Evolutionary conservation across 2,888 invertebrate species (phyloP), one percentile per base, ranked within the genome.

Genomic region (Lithodes maja): DNA sequence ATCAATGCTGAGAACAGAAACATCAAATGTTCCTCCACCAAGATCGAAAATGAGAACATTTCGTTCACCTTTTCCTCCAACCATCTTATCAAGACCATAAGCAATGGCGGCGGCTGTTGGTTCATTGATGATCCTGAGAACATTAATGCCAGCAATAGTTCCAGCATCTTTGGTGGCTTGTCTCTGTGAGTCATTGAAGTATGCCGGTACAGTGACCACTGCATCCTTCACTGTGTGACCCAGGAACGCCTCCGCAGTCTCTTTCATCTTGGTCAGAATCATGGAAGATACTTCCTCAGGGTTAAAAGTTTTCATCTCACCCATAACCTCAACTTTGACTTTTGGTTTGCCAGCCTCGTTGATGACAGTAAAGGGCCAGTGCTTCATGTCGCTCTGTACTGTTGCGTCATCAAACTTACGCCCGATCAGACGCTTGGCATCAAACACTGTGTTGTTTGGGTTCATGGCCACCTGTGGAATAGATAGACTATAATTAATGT

Each of bases 141-240:
- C 97, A 94, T 98, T 98, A 53, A 98, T 93, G 0, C 97, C 98
- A 52, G 98, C 96, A 93, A 94, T 96, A 15, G 95, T 95, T 0
- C 98, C 98, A 9, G 98, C 97, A 94, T 98, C 98, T 92, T 98
- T 98, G 92, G 98, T 98, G 93, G 97, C 97, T 94, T 97, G 97
- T 93, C 97, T 95, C 94, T 98, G 97, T 3, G 97, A 97, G 94
- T 97, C 97, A 93, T 97, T 97, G 95, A 97, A 97, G 94, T 98
- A 98, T 89, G 98, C 98, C 92, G 98, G 96, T 92, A 98, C 98
- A 90, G 98, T 98, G 93, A 98, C 96, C 49, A 98, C 98, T 92
- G 98, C 98, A 93, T 98, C 97, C 92, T 95, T 96, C 90, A 98
- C 96, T 74, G 95, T 95, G 93, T 96, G 96, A 91, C 99, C 99